Evolutionary conservation across 2,888 invertebrate genomes (phyloP).

Genomic region (Poecilus cupreus): DNA sequence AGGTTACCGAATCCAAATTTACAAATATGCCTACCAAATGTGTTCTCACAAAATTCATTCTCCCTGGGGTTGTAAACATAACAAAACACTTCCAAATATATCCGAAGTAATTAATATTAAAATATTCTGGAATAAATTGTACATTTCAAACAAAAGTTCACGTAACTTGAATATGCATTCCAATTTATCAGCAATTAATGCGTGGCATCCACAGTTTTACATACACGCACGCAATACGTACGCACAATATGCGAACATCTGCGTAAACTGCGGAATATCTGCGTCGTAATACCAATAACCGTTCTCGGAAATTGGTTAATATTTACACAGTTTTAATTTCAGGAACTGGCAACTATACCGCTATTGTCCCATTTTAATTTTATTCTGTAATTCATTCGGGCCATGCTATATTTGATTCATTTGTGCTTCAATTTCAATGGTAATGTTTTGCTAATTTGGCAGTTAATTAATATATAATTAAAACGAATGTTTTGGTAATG

Average conservation of each 20-base stretch:
- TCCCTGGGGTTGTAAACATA: not conserved
- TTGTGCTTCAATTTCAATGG: too few relatives aligned
- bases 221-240: not conserved
- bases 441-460: too few relatives aligned
- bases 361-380: not conserved
- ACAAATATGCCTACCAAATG: not conserved
- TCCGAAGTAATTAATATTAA: not conserved
- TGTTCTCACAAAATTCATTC: not conserved
- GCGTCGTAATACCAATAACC: conserved; percentile 5
- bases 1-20: too few relatives aligned
- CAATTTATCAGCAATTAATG: conserved; percentile 27
- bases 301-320: conserved; percentile 26
- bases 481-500: too few relatives aligned
- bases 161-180: conserved; percentile 38
- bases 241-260: not conserved
- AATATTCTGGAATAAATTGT: conserved; percentile 3
- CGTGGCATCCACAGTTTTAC: not conserved
- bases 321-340: conserved; percentile 44
- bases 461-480: too few relatives aligned
- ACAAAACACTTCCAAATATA: not conserved
- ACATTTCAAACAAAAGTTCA: conserved; percentile 23
- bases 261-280: not conserved
- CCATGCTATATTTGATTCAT: too few relatives aligned
- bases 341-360: not conserved
- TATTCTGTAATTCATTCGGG: too few relatives aligned